Evolutionary conservation across 1,140 invertebrate genomes (phyloP).

Genomic region (Halictus rubicundus): DNA sequence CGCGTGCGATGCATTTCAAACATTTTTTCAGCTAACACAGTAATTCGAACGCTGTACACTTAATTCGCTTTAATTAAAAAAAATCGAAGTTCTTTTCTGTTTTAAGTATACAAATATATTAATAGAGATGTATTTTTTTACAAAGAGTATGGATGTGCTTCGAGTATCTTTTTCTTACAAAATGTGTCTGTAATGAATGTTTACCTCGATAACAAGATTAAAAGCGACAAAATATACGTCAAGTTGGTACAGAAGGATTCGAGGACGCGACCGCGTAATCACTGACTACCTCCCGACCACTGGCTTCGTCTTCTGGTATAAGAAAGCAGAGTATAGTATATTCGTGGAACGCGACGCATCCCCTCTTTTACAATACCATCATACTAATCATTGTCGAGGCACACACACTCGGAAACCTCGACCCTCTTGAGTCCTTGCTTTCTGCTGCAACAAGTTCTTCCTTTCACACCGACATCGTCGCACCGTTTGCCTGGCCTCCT

Average conservation of each 20-base stretch:
- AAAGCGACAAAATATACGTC: neutral
- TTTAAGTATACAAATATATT: neutral
- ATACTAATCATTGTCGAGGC: slow-evolving; percentile 12
- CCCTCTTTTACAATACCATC: slow-evolving; percentile 43
- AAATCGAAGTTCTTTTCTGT: neutral
- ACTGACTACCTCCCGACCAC: slow-evolving; percentile 39
- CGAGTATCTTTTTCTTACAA: too few relatives aligned
- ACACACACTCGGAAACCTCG: slow-evolving; percentile 34
- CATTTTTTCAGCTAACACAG: neutral
- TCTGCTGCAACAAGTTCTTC: slow-evolving; percentile 48
- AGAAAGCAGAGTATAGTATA: slow-evolving; percentile 51
- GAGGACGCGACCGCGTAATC: slow-evolving; percentile 38
- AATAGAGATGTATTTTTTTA: neutral
- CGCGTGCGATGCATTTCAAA: neutral
- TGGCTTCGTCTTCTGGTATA: slow-evolving; percentile 35
- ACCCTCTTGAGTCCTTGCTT: slow-evolving; percentile 34
- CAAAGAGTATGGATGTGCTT: neutral
- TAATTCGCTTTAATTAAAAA: neutral
- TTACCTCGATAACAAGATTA: slow-evolving; percentile 47
- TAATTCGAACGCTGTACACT: neutral
- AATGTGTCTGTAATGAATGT: neutral
- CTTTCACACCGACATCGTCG: slow-evolving; percentile 46
- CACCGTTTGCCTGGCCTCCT: neutral
- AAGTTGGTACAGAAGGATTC: slow-evolving; percentile 31
- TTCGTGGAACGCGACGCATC: slow-evolving; percentile 50